These are phyloP conservation scores for Epinephelus awoara DNA, from an alignment of 2,797 vertebrate genomes.

Conservation along the genomic window DNA sequence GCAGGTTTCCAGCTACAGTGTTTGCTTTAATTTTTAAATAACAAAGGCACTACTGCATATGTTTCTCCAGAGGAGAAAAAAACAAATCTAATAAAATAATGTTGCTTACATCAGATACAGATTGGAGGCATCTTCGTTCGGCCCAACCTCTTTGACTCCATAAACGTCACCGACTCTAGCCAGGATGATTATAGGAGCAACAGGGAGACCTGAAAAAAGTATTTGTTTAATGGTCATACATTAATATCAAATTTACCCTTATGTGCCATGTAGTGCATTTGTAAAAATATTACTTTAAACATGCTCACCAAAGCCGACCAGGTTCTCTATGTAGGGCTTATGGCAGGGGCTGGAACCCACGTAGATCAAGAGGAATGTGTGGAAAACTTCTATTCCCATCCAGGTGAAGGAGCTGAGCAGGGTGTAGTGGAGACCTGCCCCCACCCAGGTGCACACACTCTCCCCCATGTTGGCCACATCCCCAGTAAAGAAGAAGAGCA, in stretches of 20 bases:
- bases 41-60: not conserved
- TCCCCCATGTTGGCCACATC: constrained; percentile 84
- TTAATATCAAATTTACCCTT: not conserved
- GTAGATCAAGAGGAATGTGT: constrained; percentile 91
- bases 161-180: constrained; percentile 77
- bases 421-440: constrained; percentile 88
- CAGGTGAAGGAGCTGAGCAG: constrained; percentile 92
- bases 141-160: constrained; percentile 67
- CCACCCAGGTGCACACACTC: constrained; percentile 81
- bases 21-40: not conserved
- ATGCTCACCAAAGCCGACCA: constrained; percentile 91
- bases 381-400: constrained; percentile 95
- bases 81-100: not conserved
- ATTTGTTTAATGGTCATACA: not conserved
- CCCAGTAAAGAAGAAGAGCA: constrained; percentile 91
- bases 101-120: constrained; percentile 81
- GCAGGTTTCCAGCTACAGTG: too few species aligned
- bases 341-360: constrained; percentile 87
- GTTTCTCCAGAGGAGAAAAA: not conserved
- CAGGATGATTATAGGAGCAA: constrained; percentile 73
- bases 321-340: constrained; percentile 81
- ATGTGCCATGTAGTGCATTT: not conserved
- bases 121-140: constrained; percentile 45
- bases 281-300: not conserved
- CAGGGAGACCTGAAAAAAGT: constrained; percentile 74